Percentiles rank a stretch among this genome's conserved stretches.
phyloP scores from a whole-genome alignment of 2,797 vertebrate genomes.

The Synaphobranchus kaupii region DNA sequence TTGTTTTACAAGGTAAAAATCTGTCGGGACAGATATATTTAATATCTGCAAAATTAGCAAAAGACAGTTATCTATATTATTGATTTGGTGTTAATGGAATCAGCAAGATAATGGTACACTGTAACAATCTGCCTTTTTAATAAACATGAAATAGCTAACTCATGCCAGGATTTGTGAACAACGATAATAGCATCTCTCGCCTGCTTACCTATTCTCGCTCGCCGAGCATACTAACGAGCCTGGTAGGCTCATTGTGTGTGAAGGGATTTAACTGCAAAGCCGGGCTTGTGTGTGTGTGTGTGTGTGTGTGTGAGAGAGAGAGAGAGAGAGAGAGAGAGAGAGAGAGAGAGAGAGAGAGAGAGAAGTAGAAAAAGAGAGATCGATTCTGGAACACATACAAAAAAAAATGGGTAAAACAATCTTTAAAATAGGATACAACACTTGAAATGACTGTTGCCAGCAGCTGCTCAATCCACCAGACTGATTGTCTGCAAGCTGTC shows the following conservation, averaged over 20 bases:
- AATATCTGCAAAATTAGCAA: background rate
- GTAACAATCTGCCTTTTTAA: background rate
- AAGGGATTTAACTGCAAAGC: background rate
- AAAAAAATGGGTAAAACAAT: slow-evolving; percentile 31
- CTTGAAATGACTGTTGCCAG: slow-evolving; percentile 47
- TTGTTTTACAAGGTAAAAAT: background rate
- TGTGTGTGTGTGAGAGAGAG: background rate
- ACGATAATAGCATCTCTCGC: background rate
- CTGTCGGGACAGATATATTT: background rate
- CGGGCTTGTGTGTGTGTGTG: background rate
- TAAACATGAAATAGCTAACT: background rate
- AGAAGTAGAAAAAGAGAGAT: background rate
- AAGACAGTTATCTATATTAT: background rate
- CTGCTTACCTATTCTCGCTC: background rate
- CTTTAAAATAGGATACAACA: slow-evolving; percentile 32
- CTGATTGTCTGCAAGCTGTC: slow-evolving; percentile 47
- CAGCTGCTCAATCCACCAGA: slow-evolving; percentile 57
- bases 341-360: no score
- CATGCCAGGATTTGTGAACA: background rate
- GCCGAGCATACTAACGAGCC: background rate
- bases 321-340: no score
- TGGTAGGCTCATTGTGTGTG: background rate
- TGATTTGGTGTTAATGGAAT: background rate
- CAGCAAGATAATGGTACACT: background rate
- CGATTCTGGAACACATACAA: background rate